These are phyloP conservation scores for Melikaiella ostensackeni DNA, from an alignment of 2,888 invertebrate genomes.

Conservation along the genomic window DNA sequence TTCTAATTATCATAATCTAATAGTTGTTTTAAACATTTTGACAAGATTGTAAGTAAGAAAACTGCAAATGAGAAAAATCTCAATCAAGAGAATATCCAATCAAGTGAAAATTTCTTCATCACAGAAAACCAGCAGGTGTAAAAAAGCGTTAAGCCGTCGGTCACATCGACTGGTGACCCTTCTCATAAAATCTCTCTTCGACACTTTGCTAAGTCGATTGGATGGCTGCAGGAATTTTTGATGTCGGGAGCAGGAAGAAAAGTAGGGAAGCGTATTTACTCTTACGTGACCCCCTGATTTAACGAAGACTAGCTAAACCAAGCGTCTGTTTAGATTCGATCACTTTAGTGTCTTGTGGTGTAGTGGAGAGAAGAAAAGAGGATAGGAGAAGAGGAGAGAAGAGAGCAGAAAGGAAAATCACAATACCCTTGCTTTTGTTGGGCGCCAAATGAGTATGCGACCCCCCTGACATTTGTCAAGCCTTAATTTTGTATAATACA, in stretches of 20 bases:
- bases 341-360: not conserved
- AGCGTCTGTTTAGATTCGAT: slow-evolving; percentile 12
- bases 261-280: slow-evolving; percentile 12
- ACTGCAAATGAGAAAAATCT: not conserved
- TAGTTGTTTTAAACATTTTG: not conserved
- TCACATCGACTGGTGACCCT: slow-evolving; percentile 8
- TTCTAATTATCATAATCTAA: no score
- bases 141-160: slow-evolving; percentile 13
- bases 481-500: not conserved
- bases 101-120: slow-evolving; percentile 6
- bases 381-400: not conserved
- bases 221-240: slow-evolving; percentile 32
- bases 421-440: slow-evolving; percentile 13
- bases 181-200: slow-evolving; percentile 20
- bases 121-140: slow-evolving; percentile 19
- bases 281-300: slow-evolving; percentile 32
- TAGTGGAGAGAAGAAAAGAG: not conserved
- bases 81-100: slow-evolving; percentile 12
- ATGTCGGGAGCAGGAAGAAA: slow-evolving; percentile 15
- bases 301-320: slow-evolving; percentile 18
- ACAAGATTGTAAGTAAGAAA: not conserved
- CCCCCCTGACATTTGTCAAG: not conserved
- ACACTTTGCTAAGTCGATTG: slow-evolving; percentile 35
- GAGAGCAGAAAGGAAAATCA: not conserved
- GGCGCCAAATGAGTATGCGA: not conserved